Evolutionary conservation across 1,140 invertebrate genomes (phyloP), one percentile per base, ranked within the genome.

Genomic region (Ctenoplectra terminalis): DNA sequence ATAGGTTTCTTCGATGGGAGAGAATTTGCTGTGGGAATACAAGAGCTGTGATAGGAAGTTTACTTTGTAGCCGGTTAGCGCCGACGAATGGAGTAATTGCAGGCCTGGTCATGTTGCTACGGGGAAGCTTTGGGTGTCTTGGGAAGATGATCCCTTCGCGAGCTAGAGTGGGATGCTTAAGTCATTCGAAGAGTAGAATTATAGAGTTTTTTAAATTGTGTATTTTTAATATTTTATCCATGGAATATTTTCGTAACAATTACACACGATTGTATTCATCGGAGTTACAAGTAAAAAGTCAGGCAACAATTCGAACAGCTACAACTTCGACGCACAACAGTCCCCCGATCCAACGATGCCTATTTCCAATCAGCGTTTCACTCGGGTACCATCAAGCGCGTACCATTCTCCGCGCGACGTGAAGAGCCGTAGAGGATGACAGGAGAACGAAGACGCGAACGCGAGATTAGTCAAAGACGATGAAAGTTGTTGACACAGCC

Each of bases 61-160:
- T 40, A 46, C 64, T 78, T 70, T 56, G 75, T 43, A 9, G 66
- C 50, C n/a, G 40, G 74, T 31, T 63, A 54, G 40, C 43, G 63
- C 75, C 52, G 40, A 40, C 54, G 75, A 77, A 58, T 50, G 64
- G 64, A 77, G 52, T 77, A 69, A 77, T 77, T 77, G 64, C 75
- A 34, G 64, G 75, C 40, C 48, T 67, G 40, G 23, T 56, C 58
- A 43, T 34, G 72, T 67, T 50, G 64, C 50, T 37, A 64, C 43
- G 50, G 63, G 74, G 74, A 77, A 26, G 63, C 63, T 67, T 56
- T 56, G 20, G 74, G 48, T 40, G 37, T 54, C 61, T 43, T 23
- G 74, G 23, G 20, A 43, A 56, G 20, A 76, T 20, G 29, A 13
- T 31, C 43, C 56, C 54, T 74, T 77, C 74, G 29, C 64, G 23